A percentile compares a stretch with the other conserved stretches of the same genome.
These are phyloP conservation scores for Teleiodes luculella DNA, from an alignment of 2,888 invertebrate genomes.

Conservation along the genomic window DNA sequence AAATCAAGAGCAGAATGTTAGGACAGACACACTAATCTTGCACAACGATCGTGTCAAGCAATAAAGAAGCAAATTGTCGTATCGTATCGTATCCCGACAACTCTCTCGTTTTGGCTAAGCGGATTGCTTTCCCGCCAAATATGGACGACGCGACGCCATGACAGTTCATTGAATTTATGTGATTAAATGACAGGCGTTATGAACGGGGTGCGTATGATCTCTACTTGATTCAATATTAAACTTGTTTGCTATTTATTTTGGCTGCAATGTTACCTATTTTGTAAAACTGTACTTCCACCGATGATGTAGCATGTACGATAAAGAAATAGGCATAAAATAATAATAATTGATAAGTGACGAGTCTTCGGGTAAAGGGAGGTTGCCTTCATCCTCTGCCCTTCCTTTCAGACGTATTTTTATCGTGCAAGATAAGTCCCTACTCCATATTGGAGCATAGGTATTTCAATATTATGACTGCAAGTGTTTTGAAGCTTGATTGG, in stretches of 20 bases:
- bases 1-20: slow-evolving; percentile 18
- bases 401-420: too few relatives aligned
- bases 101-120: slow-evolving; percentile 64
- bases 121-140: slow-evolving; percentile 78
- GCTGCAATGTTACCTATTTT: slow-evolving; percentile 44
- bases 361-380: too few relatives aligned
- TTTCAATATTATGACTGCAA: too few relatives aligned
- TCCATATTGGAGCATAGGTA: too few relatives aligned
- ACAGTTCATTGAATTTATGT: slow-evolving; percentile 73
- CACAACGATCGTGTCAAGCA: slow-evolving; percentile 52
- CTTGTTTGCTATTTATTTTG: slow-evolving; percentile 29
- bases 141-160: slow-evolving; percentile 51
- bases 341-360: too few relatives aligned
- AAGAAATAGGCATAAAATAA: too few relatives aligned
- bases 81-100: slow-evolving; percentile 35
- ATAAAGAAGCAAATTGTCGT: slow-evolving; percentile 64
- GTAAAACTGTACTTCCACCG: slow-evolving; percentile 48
- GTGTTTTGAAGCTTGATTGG: too few relatives aligned
- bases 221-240: slow-evolving; percentile 23
- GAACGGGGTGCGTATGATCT: slow-evolving; percentile 32
- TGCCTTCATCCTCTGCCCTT: too few relatives aligned
- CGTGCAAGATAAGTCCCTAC: too few relatives aligned
- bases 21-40: slow-evolving; percentile 38
- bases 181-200: slow-evolving; percentile 67
- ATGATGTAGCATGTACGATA: slow-evolving; percentile 46